phyloP scores from a whole-genome alignment of 2,113 vertebrate species.

The Ciconia boyciana region DNA sequence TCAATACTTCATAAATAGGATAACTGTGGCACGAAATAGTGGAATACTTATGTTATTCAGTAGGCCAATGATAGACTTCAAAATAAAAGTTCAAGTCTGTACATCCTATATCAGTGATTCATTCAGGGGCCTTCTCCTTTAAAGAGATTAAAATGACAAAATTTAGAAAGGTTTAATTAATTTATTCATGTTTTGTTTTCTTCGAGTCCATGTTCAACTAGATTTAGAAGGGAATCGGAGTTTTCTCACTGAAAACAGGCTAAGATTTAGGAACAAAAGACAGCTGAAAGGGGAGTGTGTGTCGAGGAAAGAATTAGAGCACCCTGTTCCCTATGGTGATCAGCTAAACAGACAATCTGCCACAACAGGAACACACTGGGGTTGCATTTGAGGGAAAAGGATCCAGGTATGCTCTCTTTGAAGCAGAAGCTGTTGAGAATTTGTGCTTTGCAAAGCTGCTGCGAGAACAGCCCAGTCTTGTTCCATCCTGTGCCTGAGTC shows the following conservation, averaged over 20 bases:
- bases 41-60: background rate
- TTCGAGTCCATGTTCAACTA: background rate
- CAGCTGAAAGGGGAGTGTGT: background rate
- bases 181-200: background rate
- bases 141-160: background rate
- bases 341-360: background rate
- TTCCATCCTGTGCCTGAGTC: background rate
- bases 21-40: background rate
- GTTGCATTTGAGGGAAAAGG: background rate
- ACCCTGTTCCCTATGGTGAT: rapidly evolving
- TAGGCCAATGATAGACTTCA: background rate
- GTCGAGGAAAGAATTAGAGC: background rate
- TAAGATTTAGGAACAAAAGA: background rate
- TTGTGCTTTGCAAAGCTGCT: background rate
- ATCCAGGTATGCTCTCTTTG: background rate
- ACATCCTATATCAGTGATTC: background rate
- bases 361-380: background rate
- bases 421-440: background rate
- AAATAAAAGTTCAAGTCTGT: background rate
- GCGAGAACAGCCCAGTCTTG: background rate
- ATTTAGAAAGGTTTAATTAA: background rate
- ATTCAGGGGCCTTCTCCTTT: background rate
- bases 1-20: background rate
- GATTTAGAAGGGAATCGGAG: background rate
- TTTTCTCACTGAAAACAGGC: background rate